Evolutionary conservation across 2,797 vertebrate genomes (phyloP).

Genomic region (Spheniscus humboldti): DNA sequence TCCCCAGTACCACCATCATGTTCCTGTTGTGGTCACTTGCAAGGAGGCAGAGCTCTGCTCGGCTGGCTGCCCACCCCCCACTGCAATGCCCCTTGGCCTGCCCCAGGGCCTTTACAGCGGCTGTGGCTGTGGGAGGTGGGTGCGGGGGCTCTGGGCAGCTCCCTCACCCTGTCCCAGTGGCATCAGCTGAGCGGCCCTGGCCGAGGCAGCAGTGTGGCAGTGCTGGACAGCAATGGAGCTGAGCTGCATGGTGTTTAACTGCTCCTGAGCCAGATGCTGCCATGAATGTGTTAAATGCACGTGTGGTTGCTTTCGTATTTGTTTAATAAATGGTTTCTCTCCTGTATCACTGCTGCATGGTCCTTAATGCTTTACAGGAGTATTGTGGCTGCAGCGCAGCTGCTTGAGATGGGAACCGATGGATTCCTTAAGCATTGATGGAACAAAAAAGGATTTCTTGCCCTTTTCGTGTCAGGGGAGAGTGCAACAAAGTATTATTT

Average conservation of each 20-base stretch:
- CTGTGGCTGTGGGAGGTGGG: background rate
- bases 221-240: background rate
- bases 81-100: background rate
- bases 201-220: too few species aligned
- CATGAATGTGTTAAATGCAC: background rate
- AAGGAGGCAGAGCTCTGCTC: background rate
- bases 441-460: background rate
- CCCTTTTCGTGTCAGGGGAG: background rate
- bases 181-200: too few species aligned
- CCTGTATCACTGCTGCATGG: background rate
- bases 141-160: background rate
- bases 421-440: background rate
- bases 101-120: too few species aligned
- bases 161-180: background rate
- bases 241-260: accelerated
- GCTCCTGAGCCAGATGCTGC: background rate
- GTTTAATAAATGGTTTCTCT: background rate
- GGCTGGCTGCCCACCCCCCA: background rate
- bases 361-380: background rate
- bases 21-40: background rate
- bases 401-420: background rate
- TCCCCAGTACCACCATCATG: background rate
- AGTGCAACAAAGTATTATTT: too few species aligned
- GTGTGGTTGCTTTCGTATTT: accelerated
- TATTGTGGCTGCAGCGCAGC: background rate